Percentiles rank a stretch among this genome's conserved stretches.
These are phyloP conservation scores for Phoronis australis DNA, from an alignment of 2,888 invertebrate species.

Conservation along the genomic window DNA sequence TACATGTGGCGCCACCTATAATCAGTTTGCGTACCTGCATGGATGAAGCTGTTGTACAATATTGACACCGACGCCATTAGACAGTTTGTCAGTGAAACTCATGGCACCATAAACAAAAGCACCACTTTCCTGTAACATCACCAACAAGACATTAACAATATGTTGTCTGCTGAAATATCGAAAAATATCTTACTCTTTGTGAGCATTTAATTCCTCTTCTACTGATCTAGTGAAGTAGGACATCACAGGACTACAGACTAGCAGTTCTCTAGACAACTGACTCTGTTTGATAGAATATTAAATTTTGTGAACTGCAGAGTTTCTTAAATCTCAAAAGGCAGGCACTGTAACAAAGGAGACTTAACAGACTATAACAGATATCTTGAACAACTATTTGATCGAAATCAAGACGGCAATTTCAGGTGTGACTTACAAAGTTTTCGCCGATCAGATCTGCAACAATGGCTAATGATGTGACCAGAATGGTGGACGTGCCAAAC, in stretches of 20 bases:
- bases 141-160: constrained; percentile 55
- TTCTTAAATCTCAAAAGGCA: not conserved
- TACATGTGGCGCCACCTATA: too few species aligned
- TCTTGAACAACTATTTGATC: too few species aligned
- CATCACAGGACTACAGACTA: not conserved
- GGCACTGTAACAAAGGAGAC: not conserved
- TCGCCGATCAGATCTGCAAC: constrained; percentile 84
- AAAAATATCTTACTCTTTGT: constrained; percentile 78
- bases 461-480: constrained; percentile 81
- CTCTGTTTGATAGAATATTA: not conserved
- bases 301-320: not conserved
- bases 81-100: constrained; percentile 86
- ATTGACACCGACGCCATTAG: constrained; percentile 82
- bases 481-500: constrained; percentile 75
- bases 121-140: constrained; percentile 63
- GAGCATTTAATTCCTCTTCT: too few species aligned
- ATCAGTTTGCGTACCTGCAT: constrained; percentile 42
- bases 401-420: too few species aligned
- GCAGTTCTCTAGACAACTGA: not conserved
- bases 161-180: constrained; percentile 83
- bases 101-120: constrained; percentile 90
- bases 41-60: constrained; percentile 74
- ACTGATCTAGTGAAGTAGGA: too few species aligned
- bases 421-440: constrained; percentile 62
- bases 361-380: too few species aligned